Conservation (phyloP, 1,140 invertebrate genomes). For the Eumaeus atala region DNA sequence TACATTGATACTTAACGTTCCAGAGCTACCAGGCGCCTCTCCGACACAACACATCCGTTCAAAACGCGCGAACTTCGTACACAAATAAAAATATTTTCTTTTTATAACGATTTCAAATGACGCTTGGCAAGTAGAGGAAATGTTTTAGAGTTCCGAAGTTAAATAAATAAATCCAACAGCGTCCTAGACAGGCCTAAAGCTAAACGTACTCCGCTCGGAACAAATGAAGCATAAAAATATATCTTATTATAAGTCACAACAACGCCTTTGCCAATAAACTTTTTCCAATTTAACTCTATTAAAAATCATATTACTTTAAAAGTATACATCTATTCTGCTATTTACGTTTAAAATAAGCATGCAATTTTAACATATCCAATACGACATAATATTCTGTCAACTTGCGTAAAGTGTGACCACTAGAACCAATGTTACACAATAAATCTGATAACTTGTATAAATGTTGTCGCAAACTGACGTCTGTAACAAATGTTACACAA, state of each 20-base stretch:
- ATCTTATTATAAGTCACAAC: background rate
- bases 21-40: constrained; percentile 1
- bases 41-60: constrained; percentile 23
- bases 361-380: too few species aligned
- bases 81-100: background rate
- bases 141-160: constrained; percentile 5
- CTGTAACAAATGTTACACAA: too few species aligned
- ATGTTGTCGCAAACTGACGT: too few species aligned
- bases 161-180: constrained; percentile 15
- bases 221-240: constrained; percentile 12
- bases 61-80: constrained; percentile 24
- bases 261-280: too few species aligned
- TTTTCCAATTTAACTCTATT: too few species aligned
- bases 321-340: too few species aligned
- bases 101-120: background rate
- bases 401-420: too few species aligned
- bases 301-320: too few species aligned
- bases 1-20: constrained; percentile 5
- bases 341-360: too few species aligned
- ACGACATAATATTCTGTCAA: too few species aligned
- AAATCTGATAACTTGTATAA: too few species aligned
- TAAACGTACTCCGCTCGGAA: constrained; percentile 9
- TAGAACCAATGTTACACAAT: too few species aligned
- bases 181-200: constrained; percentile 12
- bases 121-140: constrained; percentile 7